A percentile compares a stretch with the other conserved stretches of the same genome.
phyloP scores from a whole-genome alignment of 2,888 invertebrate genomes.

The Arenicola marina region DNA sequence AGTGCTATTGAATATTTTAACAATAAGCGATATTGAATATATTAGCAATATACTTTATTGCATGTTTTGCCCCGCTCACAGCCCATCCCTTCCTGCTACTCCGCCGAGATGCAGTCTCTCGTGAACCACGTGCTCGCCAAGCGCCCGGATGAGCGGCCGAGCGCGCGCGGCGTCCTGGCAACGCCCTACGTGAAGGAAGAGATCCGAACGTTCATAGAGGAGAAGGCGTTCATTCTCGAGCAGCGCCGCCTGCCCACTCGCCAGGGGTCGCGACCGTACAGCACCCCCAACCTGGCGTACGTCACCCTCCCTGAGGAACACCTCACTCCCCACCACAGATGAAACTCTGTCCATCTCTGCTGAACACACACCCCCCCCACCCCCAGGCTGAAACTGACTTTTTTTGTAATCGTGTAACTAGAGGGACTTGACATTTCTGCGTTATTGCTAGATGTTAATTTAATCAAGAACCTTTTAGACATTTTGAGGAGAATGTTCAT shows the following conservation, averaged over 20 bases:
- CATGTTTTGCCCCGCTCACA: conserved; percentile 28
- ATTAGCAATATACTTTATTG: background rate
- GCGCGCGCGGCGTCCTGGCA: conserved; percentile 53
- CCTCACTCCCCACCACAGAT: too few relatives aligned
- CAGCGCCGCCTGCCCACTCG: conserved; percentile 13
- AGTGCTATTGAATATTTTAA: too few relatives aligned
- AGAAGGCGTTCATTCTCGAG: conserved; percentile 24
- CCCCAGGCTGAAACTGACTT: too few relatives aligned
- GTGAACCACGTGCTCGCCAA: conserved; percentile 42
- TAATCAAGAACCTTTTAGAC: too few relatives aligned
- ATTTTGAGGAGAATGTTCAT: too few relatives aligned
- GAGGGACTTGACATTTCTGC: too few relatives aligned
- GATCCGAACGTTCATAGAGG: conserved; percentile 45
- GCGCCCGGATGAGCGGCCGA: conserved; percentile 51
- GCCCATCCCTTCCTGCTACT: conserved; percentile 40
- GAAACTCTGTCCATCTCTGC: too few relatives aligned
- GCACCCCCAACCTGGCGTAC: conserved; percentile 26
- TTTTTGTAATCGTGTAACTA: too few relatives aligned
- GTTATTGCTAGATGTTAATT: too few relatives aligned
- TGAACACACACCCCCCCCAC: too few relatives aligned
- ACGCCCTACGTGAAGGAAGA: conserved; percentile 45
- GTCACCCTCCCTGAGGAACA: too few relatives aligned
- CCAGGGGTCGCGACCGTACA: conserved; percentile 24
- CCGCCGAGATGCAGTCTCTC: conserved; percentile 40
- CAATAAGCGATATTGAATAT: too few relatives aligned